Conservation (phyloP, 1,140 invertebrate species). For the Ips nitidus region DNA sequence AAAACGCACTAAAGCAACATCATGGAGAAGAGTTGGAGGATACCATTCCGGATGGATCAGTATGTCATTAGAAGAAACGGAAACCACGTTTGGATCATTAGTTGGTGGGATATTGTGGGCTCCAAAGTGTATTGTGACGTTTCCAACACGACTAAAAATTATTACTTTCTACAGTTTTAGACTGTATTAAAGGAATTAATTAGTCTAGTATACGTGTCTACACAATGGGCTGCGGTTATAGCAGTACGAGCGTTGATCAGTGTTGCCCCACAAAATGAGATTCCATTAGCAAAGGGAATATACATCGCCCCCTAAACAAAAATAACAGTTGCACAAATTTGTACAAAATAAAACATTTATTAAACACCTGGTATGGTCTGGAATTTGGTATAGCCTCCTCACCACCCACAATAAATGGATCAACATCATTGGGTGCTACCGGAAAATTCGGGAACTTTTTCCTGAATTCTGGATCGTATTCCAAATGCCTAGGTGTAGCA, state of each 20-base stretch:
- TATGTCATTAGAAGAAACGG: background rate
- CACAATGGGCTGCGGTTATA: slow-evolving; percentile 62
- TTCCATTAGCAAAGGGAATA: background rate
- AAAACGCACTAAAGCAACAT: slow-evolving; percentile 14
- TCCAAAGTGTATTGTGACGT: slow-evolving; percentile 14
- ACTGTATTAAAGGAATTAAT: no score
- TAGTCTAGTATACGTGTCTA: slow-evolving; percentile 21
- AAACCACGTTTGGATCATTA: background rate
- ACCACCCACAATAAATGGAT: slow-evolving; percentile 30
- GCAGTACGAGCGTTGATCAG: slow-evolving; percentile 55
- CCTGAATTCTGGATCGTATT: slow-evolving; percentile 11
- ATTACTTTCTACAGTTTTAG: no score
- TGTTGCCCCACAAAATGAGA: slow-evolving; percentile 58
- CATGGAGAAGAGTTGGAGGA: slow-evolving; percentile 16
- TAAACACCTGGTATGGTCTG: slow-evolving; percentile 33
- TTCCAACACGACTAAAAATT: background rate
- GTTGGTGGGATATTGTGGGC: slow-evolving; percentile 15
- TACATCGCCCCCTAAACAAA: slow-evolving; percentile 6
- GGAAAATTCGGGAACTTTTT: slow-evolving; percentile 8
- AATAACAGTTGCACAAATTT: no score
- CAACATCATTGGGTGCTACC: background rate
- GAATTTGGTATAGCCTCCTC: slow-evolving; percentile 33
- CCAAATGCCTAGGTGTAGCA: slow-evolving; percentile 14
- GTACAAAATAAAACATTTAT: no score
- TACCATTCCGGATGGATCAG: slow-evolving; percentile 18